Base-by-base conservation (phyloP, 2,797 vertebrate genomes). In the Saxicola maurus region DNA sequence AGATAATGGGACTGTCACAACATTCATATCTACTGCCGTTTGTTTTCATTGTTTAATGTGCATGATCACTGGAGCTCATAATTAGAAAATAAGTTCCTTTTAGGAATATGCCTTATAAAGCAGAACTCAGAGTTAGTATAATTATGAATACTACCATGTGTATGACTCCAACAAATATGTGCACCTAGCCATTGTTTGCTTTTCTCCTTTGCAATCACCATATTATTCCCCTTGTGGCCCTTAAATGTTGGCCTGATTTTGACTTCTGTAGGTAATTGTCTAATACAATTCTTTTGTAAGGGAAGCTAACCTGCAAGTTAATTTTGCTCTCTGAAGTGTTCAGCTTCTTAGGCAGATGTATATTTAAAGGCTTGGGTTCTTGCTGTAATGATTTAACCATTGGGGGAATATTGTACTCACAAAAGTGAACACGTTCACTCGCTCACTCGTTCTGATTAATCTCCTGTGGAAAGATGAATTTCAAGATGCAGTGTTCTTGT, bases 71-170 rank as follows among this genome's bases (percentile, higher is more conserved):
- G 94, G 80, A 95, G 91, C 94, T 94, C 87, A 86, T 95, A 94
- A 95, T 94, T 94, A 91, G 91, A 94, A 94, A 95, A 87, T 87
- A 95, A 87, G 85, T 91, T 94, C 57, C 73, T 94, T 96, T 89
- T 89, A 94, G 80, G 77, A 93, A 83, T 69, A 73, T 76, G 77
- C 77, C 74, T 89, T 91, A 86, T 88, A 94, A 93, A 91, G 77
- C 60, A 92, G 77, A 87, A 68, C 77, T 81, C 49, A 69, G 48
- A 91, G 89, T 91, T 75, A 75, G 71, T 76, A 79, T 94, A 74
- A 69, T 91, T 86, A 69, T 64, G 77, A 86, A 86, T 79, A 60
- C 77, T 35, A 48, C 60, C 23, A 16, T 87, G 46, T 89, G 38
- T 86, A 66, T 53, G 52, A 83, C 56, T 91, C 71, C 83, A 90